Evolutionary conservation across 2,888 invertebrate genomes (phyloP).

Genomic region (Heliconius ismenius): DNA sequence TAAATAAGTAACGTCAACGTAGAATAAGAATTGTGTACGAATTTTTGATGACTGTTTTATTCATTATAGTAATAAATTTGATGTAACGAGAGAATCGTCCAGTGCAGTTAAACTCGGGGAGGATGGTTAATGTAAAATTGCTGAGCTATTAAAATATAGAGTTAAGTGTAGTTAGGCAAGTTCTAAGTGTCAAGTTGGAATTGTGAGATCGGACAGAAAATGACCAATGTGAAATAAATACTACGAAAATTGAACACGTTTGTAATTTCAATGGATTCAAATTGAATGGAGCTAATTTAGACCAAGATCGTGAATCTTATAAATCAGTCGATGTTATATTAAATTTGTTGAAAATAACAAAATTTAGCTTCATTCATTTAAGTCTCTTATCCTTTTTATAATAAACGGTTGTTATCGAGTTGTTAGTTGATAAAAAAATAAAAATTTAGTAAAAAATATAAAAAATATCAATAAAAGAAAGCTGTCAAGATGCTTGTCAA

Average conservation of each 20-base stretch:
- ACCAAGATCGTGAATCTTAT: neutral
- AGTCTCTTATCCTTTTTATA: conserved; percentile 36
- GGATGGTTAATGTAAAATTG: conserved; percentile 41
- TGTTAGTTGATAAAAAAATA: conserved; percentile 20
- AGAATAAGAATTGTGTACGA: conserved; percentile 71
- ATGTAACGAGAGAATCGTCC: conserved; percentile 60
- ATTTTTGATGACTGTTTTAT: conserved; percentile 77
- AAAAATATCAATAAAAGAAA: conserved; percentile 52
- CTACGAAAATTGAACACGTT: conserved; percentile 63
- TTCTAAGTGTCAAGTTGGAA: conserved; percentile 56
- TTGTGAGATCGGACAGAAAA: conserved; percentile 67
- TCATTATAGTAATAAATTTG: conserved; percentile 57
- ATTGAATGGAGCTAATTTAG: conserved; percentile 52
- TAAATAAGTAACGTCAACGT: conserved; percentile 57
- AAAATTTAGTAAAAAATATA: conserved; percentile 23
- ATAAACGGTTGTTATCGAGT: conserved; percentile 17
- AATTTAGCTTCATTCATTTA: conserved; percentile 53
- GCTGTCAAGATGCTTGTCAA: conserved; percentile 81
- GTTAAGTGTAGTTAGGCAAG: conserved; percentile 50
- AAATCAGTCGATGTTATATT: neutral
- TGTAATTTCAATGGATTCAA: conserved; percentile 53
- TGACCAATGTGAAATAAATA: conserved; percentile 81
- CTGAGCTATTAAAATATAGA: conserved; percentile 45
- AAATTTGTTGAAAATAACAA: conserved; percentile 13
- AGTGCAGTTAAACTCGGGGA: conserved; percentile 50